Percentiles rank a stretch among this genome's conserved stretches.
phyloP scores from a whole-genome alignment of 2,888 invertebrate species.

The Chouioia cunea region DNA sequence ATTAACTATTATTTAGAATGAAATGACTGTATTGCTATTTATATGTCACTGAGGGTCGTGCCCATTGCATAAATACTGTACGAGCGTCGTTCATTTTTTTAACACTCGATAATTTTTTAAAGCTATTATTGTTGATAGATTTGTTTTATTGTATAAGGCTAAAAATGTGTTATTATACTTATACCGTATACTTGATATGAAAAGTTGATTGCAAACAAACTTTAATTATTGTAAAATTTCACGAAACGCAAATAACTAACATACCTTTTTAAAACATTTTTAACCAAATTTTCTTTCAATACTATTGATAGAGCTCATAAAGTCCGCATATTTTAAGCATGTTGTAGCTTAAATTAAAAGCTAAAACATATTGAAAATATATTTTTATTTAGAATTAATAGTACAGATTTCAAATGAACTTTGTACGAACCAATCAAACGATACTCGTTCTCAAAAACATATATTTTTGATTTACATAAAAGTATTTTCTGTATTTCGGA shows the following conservation, averaged over 20 bases:
- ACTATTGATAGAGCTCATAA: conserved; percentile 20
- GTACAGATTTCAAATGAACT: background rate
- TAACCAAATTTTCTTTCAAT: conserved; percentile 32
- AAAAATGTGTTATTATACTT: conserved; percentile 32
- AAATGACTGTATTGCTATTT: conserved; percentile 53
- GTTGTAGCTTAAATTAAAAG: no score
- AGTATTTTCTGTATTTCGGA: conserved; percentile 16
- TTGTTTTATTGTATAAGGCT: conserved; percentile 30
- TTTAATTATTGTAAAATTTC: conserved; percentile 38
- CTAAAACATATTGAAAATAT: background rate
- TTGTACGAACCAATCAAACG: conserved; percentile 1
- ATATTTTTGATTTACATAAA: conserved; percentile 15
- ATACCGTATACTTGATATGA: conserved; percentile 29
- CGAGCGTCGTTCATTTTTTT: conserved; percentile 5
- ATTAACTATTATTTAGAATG: conserved; percentile 51
- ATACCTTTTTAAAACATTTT: conserved; percentile 38
- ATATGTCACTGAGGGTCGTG: conserved; percentile 44
- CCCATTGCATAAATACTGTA: background rate
- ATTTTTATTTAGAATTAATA: conserved; percentile 1
- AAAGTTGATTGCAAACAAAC: conserved; percentile 16
- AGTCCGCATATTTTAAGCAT: conserved; percentile 18
- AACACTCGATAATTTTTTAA: conserved; percentile 20
- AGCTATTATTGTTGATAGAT: conserved; percentile 21
- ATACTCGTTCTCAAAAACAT: conserved; percentile 8
- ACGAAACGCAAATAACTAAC: conserved; percentile 24